Evolutionary conservation across 2,113 vertebrate species (phyloP).

Genomic region (Microcebus tavaratra): DNA sequence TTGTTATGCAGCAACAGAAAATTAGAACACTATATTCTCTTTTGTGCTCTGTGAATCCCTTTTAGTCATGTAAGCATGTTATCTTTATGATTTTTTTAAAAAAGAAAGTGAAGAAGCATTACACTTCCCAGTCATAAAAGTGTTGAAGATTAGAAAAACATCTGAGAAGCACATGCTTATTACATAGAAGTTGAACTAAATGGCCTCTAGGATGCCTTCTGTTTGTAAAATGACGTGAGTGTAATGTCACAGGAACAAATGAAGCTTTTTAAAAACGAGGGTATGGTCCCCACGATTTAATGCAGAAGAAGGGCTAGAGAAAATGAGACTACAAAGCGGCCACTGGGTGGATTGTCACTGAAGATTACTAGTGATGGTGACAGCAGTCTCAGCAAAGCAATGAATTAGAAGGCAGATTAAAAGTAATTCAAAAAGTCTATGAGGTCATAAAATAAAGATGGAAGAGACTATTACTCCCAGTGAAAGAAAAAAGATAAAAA

Average conservation of each 20-base stretch:
- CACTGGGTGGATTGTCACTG: not conserved
- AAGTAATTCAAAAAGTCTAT: not conserved
- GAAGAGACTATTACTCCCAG: not conserved
- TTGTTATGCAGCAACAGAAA: not conserved
- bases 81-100: not conserved
- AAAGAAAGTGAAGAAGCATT: not conserved
- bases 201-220: not conserved
- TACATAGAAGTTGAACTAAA: not conserved
- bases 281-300: not conserved
- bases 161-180: not conserved
- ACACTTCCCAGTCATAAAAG: not conserved
- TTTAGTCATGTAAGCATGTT: not conserved
- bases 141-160: not conserved
- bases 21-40: not conserved
- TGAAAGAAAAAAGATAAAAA: not conserved
- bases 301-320: not conserved
- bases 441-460: conserved; percentile 11
- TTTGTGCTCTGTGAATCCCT: not conserved
- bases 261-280: not conserved
- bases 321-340: not conserved
- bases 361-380: not conserved
- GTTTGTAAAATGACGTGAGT: not conserved
- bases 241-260: conserved; percentile 2
- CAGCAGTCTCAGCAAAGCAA: not conserved
- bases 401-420: not conserved